Conservation (phyloP, 2,888 invertebrate species). For the Ecdyonurus torrentis region DNA sequence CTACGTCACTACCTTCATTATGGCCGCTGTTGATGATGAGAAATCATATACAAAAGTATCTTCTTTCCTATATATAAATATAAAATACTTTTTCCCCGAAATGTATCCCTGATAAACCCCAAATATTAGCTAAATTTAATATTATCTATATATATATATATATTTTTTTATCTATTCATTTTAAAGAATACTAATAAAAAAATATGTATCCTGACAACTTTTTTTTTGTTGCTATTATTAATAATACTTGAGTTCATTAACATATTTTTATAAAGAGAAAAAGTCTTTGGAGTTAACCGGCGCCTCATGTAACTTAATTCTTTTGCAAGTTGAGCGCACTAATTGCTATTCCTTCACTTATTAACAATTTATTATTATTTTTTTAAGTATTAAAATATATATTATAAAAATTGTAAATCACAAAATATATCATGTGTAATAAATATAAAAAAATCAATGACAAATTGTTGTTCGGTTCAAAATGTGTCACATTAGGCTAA, state of each 20-base stretch:
- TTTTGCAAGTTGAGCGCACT: not conserved
- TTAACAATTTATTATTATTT: not conserved
- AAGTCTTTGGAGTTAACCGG: not conserved
- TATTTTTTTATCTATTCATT: not conserved
- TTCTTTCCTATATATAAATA: not conserved
- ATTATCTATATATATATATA: not conserved
- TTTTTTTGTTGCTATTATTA: not conserved
- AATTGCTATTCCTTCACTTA: not conserved
- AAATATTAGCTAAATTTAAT: not conserved
- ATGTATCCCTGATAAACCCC: not conserved
- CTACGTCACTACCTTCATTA: conserved; percentile 2
- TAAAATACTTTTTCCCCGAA: not conserved
- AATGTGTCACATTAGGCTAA: not conserved
- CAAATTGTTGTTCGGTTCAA: not conserved
- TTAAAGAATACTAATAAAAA: too few relatives aligned
- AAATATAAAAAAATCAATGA: too few relatives aligned
- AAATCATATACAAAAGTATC: not conserved
- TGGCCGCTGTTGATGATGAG: not conserved
- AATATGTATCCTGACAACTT: not conserved
- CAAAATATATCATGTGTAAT: not conserved
- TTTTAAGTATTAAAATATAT: not conserved
- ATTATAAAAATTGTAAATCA: not conserved
- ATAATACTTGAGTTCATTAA: not conserved
- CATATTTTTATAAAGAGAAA: conserved; percentile 2
- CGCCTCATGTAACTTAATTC: not conserved